Evolutionary conservation across 2,888 invertebrate genomes (phyloP).

Genomic region (Ophraella communa): DNA sequence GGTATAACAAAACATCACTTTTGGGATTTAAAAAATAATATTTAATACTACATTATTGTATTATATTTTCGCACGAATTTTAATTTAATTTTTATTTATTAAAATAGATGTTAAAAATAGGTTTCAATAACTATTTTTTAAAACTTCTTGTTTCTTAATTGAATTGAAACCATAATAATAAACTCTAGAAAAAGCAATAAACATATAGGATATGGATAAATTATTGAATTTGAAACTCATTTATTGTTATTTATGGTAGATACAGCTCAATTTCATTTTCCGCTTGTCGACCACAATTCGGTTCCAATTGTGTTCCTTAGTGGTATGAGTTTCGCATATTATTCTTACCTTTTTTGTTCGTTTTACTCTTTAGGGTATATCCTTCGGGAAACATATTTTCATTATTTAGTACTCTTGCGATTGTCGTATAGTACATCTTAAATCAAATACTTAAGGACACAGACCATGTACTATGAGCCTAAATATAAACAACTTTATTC

Average conservation of each 20-base stretch:
- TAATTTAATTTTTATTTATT: too few relatives aligned
- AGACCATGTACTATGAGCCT: background rate
- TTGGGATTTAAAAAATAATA: too few relatives aligned
- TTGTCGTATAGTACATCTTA: background rate
- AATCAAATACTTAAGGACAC: background rate
- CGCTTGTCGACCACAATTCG: background rate
- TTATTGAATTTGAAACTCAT: background rate
- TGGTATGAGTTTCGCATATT: conserved; percentile 15
- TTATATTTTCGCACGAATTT: too few relatives aligned
- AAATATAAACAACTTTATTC: background rate
- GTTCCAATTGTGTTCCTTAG: conserved; percentile 11
- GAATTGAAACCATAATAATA: too few relatives aligned
- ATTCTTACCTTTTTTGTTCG: conserved; percentile 5
- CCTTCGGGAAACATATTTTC: background rate
- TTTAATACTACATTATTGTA: too few relatives aligned
- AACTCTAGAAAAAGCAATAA: too few relatives aligned
- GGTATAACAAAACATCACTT: too few relatives aligned
- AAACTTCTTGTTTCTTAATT: too few relatives aligned
- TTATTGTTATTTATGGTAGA: background rate
- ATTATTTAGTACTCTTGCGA: conserved; percentile 6
- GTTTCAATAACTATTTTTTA: too few relatives aligned
- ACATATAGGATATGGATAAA: background rate
- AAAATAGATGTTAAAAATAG: too few relatives aligned
- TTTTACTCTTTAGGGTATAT: conserved; percentile 2
- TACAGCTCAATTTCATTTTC: background rate